Base-by-base conservation (phyloP, 2,888 invertebrate species). In the Troides aeacus region DNA sequence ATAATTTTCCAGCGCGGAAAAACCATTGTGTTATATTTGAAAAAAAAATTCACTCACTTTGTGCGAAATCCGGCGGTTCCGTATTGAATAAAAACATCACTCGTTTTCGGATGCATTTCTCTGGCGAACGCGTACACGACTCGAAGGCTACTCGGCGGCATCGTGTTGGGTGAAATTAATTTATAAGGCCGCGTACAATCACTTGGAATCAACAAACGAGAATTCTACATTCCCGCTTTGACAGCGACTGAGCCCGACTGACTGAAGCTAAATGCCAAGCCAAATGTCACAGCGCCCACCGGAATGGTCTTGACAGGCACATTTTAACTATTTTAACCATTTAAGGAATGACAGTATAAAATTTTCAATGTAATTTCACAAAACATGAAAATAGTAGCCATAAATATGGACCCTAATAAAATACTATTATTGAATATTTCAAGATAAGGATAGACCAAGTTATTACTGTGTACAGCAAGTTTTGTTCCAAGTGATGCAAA, bases 21-120 rank as follows among this genome's bases (percentile, higher is more conserved):
- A 72, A 74, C 74, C 69, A 71, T 75, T 75, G 73, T 66, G 71
- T 72, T 71, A 70, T 74, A 74, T 79, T 75, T 72, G 75, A 75
- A 76, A 76, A 71, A 75, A 75, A 79, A 74, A 76, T 77, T 74
- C 79, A 92, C 94, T 94, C 89, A 96, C 96, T 95, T 96, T 80
- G 95, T 95, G 80, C 97, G 94, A 86, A 97, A 97, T 82, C 97
- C 97, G 77, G 97, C 96, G 72, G 97, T 97, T 77, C 97, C 97
- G 92, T 97, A 97, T 87, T 96, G 94, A 78, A 97, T 95, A 81
- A 93, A 93, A 75, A 93, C 93, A 78, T 94, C 94, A 68, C 93
- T 88, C 61, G 93, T 95, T 89, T 95, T 96, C 39, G 95, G 95
- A 84, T 96, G 95, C 95, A 96, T 95, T 93, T 95, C 95, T 89